Percentiles rank a stretch among this genome's conserved stretches.
phyloP scores from a whole-genome alignment of 2,888 invertebrate species.

The Trachelus stipa region DNA sequence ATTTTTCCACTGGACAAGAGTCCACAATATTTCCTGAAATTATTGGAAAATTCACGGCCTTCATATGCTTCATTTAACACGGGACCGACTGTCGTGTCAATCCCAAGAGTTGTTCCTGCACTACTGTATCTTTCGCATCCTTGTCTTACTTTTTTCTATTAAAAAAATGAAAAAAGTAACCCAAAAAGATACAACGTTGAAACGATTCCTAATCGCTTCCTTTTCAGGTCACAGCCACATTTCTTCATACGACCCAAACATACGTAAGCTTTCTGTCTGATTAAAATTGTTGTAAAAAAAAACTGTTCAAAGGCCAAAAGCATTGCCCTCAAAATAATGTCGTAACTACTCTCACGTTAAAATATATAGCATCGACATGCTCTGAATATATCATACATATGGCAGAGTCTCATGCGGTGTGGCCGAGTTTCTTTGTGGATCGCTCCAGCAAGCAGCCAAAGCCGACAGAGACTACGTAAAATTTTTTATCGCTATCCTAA shows the following conservation, averaged over 20 bases:
- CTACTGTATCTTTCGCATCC: neutral
- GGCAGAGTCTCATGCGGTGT: conserved; percentile 27
- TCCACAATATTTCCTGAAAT: neutral
- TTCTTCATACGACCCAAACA: neutral
- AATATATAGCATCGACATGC: neutral
- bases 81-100: neutral
- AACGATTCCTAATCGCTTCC: neutral
- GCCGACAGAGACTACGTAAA: neutral
- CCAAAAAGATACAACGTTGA: neutral
- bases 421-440: conserved; percentile 55
- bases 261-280: neutral
- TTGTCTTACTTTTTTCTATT: neutral
- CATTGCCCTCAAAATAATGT: neutral
- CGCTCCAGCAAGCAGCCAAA: conserved; percentile 29
- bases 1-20: neutral
- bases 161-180: neutral
- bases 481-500: neutral
- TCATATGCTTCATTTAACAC: neutral
- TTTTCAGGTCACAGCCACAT: neutral
- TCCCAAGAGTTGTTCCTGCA: neutral
- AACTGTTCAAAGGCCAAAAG: neutral
- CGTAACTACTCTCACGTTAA: neutral
- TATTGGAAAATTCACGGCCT: neutral
- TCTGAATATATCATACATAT: neutral
- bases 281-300: neutral